These are phyloP conservation scores for Dendropsophus ebraccatus DNA, from an alignment of 2,113 vertebrate species.

Conservation along the genomic window DNA sequence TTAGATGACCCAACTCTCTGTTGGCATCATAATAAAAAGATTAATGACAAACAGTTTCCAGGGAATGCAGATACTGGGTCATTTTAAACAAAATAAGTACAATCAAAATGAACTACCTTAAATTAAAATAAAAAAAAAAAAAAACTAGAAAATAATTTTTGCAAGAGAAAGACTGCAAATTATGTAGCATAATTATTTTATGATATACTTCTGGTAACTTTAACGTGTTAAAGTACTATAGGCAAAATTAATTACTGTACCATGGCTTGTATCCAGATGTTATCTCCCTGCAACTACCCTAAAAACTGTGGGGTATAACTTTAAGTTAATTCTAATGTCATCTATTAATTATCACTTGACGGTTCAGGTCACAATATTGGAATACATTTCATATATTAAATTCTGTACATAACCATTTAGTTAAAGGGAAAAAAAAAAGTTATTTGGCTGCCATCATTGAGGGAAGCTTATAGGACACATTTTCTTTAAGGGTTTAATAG, in stretches of 20 bases:
- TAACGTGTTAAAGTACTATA: background rate
- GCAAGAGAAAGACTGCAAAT: background rate
- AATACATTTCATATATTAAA: background rate
- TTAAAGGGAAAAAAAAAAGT: too few relatives aligned
- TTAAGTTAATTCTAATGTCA: background rate
- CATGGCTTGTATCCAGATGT: background rate
- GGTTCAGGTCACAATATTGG: background rate
- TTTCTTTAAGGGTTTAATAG: too few relatives aligned
- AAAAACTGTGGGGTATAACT: background rate
- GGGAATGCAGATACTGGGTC: constrained; percentile 30
- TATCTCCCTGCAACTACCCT: background rate
- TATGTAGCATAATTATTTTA: background rate
- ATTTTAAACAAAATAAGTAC: constrained; percentile 48
- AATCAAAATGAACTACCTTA: constrained; percentile 43
- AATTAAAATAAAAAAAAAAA: constrained; percentile 35
- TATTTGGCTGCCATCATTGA: too few relatives aligned
- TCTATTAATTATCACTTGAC: background rate
- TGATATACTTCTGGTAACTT: background rate
- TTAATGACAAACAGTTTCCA: constrained; percentile 58
- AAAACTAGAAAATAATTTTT: constrained; percentile 8
- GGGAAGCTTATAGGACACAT: too few relatives aligned
- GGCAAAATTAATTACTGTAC: background rate
- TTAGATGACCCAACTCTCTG: constrained; percentile 59
- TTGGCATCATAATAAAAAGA: constrained; percentile 58
- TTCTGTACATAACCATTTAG: background rate